phyloP scores from a whole-genome alignment of 2,888 invertebrate genomes.

The Xylocampa areola region DNA sequence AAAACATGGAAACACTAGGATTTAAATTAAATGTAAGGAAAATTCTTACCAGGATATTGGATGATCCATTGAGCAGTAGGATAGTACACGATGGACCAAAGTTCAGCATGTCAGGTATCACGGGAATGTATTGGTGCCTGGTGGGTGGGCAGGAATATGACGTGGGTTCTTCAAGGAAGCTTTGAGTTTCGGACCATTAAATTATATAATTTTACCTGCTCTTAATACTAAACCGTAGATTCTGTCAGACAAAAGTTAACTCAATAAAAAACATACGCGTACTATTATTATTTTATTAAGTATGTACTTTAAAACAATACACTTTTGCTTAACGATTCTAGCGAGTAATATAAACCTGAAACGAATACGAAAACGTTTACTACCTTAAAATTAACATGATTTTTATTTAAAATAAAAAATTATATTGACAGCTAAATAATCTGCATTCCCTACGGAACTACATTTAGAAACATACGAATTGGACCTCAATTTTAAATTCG shows the following conservation, averaged over 20 bases:
- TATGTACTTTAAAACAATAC: conserved; percentile 85
- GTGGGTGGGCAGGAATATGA: conserved; percentile 84
- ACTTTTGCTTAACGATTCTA: conserved; percentile 87
- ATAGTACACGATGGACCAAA: conserved; percentile 85
- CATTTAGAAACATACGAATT: conserved; percentile 86
- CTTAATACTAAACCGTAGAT: conserved; percentile 62
- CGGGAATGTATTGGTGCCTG: conserved; percentile 81
- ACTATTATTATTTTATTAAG: conserved; percentile 83
- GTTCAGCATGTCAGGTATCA: conserved; percentile 84
- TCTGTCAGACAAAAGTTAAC: conserved; percentile 48
- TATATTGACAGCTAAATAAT: conserved; percentile 69
- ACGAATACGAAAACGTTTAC: conserved; percentile 81
- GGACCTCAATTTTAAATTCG: conserved; percentile 88
- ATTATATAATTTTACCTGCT: conserved; percentile 71
- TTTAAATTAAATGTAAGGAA: conserved; percentile 86
- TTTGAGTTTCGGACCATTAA: conserved; percentile 70
- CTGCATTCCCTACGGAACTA: conserved; percentile 77
- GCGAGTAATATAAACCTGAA: conserved; percentile 86
- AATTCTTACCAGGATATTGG: conserved; percentile 88
- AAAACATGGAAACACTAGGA: conserved; percentile 76
- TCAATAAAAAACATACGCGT: conserved; percentile 68
- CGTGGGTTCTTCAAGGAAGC: conserved; percentile 87
- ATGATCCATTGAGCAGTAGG: conserved; percentile 88
- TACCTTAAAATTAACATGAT: conserved; percentile 87
- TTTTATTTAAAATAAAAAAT: conserved; percentile 79